Base-by-base conservation (phyloP, 2,888 invertebrate species). In the Axea sp. region DNA sequence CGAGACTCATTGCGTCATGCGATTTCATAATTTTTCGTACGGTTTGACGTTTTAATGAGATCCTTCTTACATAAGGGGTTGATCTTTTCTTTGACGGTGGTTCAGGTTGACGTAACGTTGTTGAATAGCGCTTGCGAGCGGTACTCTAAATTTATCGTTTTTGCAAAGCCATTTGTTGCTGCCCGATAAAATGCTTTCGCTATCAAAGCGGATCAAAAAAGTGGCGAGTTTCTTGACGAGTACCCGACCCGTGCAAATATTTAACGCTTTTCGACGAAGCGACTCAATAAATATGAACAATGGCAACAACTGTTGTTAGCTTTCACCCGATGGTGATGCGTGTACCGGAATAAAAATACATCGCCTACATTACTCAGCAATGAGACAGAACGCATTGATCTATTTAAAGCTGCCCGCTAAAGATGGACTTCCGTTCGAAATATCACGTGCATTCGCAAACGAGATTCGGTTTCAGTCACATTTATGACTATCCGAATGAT, bases 401-500 rank as follows among this genome's bases (percentile, higher is more conserved):
- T 77, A 77, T 73, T 78, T 81, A 76, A 77, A 80, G 76, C 59
- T 49, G 67, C 19, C 68, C 75, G 49, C 67, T 68, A 67, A 76
- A 77, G 73, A 73, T 73, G 68, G 76, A 73, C 78, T 81, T 81
- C 81, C 81, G 81, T 75, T 69, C 78, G 57, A 73, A 81, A 81
- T 80, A 80, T 78, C n/a, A 77, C 77, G 75, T 37, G 37, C 57
- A 51, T 53, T 73, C 67, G 76, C 67, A 71, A 77, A 74, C 76
- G 28, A 77, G 69, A 81, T 81, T 78, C 80, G 78, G 80, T 79
- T 72, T 68, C 68, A 51, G 37, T 51, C 26, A n/a, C 33, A 49
- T 49, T 22, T 49, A 33, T 49, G 49, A 49, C 49, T 17, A 24
- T 7, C 19, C 22, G 33, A 33, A 19, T 33, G 33, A 49, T 33